These are phyloP conservation scores for Brachystomella parvula DNA, from an alignment of 1,140 invertebrate genomes.

Conservation along the genomic window DNA sequence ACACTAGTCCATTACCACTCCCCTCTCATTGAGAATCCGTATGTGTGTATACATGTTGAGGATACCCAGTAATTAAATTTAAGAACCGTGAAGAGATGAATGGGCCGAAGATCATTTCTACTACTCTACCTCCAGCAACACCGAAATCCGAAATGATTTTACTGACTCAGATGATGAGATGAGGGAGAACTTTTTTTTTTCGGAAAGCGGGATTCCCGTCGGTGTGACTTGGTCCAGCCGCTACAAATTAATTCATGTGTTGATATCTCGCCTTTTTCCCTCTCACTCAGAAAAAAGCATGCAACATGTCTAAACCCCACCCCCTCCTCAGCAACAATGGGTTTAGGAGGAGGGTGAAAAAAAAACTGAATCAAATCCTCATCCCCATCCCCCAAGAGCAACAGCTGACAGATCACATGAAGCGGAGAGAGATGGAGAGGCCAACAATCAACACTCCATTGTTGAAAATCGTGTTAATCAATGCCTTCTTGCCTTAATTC, in stretches of 20 bases:
- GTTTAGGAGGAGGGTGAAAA: neutral
- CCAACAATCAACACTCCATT: neutral
- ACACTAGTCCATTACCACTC: neutral
- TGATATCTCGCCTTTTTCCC: neutral
- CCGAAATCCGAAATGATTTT: too few relatives aligned
- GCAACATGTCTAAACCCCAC: neutral
- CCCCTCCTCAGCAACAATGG: neutral
- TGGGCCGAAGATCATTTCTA: too few relatives aligned
- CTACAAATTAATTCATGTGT: slow-evolving; percentile 12
- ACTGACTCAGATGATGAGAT: too few relatives aligned
- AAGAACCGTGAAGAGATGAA: too few relatives aligned
- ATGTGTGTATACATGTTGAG: neutral
- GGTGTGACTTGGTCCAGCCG: neutral
- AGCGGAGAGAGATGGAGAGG: too few relatives aligned
- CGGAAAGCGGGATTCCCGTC: neutral
- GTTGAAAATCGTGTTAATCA: neutral
- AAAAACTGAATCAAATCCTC: neutral
- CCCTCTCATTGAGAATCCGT: neutral
- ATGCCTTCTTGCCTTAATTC: neutral
- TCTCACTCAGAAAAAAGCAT: neutral
- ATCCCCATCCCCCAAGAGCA: too few relatives aligned
- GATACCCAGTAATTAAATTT: neutral
- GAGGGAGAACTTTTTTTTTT: neutral
- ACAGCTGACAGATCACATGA: slow-evolving; percentile 7
- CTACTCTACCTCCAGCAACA: too few relatives aligned